Base-by-base conservation (phyloP, 2,113 vertebrate genomes). In the Bufo bufo region DNA sequence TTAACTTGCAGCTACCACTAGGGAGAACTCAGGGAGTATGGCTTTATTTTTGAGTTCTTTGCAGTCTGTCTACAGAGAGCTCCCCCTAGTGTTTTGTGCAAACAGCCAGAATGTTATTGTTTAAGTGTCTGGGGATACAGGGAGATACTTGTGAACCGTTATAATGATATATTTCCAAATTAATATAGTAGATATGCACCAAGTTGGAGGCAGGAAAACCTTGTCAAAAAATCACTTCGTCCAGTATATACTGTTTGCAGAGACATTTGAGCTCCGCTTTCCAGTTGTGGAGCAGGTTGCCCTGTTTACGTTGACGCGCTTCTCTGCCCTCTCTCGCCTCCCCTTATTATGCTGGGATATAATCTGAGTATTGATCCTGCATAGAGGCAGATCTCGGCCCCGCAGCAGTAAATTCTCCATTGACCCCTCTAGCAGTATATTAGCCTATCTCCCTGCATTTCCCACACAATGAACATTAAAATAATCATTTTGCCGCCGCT, bases 391-490 rank as follows among this genome's bases (percentile, higher is more conserved):
- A 78, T 79, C 59, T 50, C 45, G 49, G 47, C 59, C 59, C 61
- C 56, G 16, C 33, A 54, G 85, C 61, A 86, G 54, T 69, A 86
- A 47, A 69, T 79, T 79, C 49, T 78, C 12, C 47, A 66, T 79
- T 65, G 74, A 54, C 71, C 72, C 43, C 14, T 47, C 14, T 23
- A 20, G 75, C 75, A 13, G 85, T 66, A 77, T 77, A 66, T 86
- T 65, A 77, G 56, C 56, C 74, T 10, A 19, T 50, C 84, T 61
- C 7, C 33, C 65, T 54, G 45, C 58, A 50, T 86, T 86, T 86
- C 47, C 85, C 85, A 79, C 75, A 66, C 74, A 86, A 86, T 85
- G 84, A 74, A 59, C 47, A 56, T 77, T 63, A 85, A 77, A 47
- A 77, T 85, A 75, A 85, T 77, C 43, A 75, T 50, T 54, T 59